Conservation (phyloP, 2,113 vertebrate genomes). For the Pseudorhombus dupliciocellatus region DNA sequence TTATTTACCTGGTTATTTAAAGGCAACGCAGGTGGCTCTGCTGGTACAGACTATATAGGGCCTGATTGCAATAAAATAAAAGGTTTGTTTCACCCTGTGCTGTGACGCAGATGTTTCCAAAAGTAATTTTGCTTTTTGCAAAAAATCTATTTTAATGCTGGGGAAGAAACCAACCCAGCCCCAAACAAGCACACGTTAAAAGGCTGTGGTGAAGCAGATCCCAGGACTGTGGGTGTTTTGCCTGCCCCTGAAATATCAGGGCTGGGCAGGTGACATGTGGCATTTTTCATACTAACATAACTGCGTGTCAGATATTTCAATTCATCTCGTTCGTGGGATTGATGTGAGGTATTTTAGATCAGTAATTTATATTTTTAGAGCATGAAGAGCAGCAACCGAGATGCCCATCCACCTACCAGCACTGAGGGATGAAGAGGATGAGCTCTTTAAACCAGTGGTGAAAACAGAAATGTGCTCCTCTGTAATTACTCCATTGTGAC, state of each 20-base stretch:
- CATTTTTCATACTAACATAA: constrained; percentile 1
- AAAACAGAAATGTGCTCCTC: constrained; percentile 21
- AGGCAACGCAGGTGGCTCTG: constrained; percentile 21
- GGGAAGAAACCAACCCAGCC: background rate
- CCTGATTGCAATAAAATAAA: background rate
- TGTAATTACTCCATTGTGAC: constrained; percentile 37
- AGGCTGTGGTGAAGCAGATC: background rate
- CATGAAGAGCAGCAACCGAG: background rate
- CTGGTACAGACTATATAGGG: background rate
- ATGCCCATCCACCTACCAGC: constrained; percentile 5
- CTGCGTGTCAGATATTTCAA: constrained; percentile 2
- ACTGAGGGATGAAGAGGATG: background rate
- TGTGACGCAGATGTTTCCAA: background rate
- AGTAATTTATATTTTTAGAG: constrained; percentile 9
- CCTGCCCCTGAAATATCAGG: constrained; percentile 7
- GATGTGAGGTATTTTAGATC: constrained; percentile 1
- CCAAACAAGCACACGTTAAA: constrained; percentile 19
- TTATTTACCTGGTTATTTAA: constrained; percentile 60
- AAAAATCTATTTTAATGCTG: background rate
- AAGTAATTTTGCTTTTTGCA: constrained; percentile 10
- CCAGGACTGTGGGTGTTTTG: background rate
- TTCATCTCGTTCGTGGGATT: background rate
- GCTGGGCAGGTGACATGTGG: background rate
- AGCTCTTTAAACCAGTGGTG: background rate
- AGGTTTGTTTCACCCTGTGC: background rate